These are phyloP conservation scores for Onthophagus sagittarius DNA, from an alignment of 2,888 invertebrate genomes.

Conservation along the genomic window DNA sequence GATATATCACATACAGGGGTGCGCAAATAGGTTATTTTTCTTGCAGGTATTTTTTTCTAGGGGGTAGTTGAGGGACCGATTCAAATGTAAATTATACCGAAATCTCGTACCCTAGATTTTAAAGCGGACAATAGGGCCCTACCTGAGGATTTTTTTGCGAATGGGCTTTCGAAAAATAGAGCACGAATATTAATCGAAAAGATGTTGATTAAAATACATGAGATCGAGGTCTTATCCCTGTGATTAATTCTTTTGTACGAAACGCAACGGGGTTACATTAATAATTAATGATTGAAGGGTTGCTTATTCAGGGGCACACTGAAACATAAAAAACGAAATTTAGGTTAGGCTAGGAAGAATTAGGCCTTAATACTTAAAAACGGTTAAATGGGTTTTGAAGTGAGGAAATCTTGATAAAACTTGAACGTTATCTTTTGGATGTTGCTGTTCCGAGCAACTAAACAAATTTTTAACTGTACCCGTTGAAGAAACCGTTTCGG, in stretches of 20 bases:
- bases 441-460: not conserved
- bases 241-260: not conserved
- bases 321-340: not conserved
- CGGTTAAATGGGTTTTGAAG: not conserved
- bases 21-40: not conserved
- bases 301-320: not conserved
- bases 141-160: slow-evolving; percentile 6
- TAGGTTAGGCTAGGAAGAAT: not conserved
- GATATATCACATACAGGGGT: not conserved
- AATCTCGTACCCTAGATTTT: slow-evolving; percentile 2
- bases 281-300: not conserved
- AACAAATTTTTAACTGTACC: not conserved
- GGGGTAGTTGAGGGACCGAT: not conserved
- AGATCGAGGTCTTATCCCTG: not conserved
- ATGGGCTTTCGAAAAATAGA: slow-evolving; percentile 1
- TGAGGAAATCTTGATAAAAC: not conserved
- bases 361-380: not conserved
- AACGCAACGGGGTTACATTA: not conserved
- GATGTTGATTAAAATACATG: slow-evolving; percentile 13
- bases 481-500: not conserved
- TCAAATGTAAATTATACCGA: slow-evolving; percentile 10
- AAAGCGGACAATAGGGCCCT: not conserved
- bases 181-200: slow-evolving; percentile 12
- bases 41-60: not conserved
- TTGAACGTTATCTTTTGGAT: not conserved